A percentile compares a stretch with the other conserved stretches of the same genome.
These are phyloP conservation scores for Netelia virgata DNA, from an alignment of 2,888 invertebrate species.

Conservation along the genomic window DNA sequence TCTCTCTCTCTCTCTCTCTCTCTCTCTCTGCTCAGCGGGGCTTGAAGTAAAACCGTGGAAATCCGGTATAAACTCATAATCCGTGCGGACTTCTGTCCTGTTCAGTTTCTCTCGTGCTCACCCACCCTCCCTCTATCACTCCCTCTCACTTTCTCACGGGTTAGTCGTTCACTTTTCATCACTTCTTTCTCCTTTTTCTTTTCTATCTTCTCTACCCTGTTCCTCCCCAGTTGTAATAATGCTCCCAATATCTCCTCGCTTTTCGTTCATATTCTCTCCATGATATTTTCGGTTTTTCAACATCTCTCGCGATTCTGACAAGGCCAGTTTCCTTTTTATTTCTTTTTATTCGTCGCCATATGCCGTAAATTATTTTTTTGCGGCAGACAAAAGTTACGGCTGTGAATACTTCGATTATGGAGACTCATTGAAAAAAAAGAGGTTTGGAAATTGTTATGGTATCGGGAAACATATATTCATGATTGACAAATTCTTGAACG, in stretches of 20 bases:
- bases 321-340: neutral
- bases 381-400: no score
- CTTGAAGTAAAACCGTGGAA: slow-evolving; percentile 70
- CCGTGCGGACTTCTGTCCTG: slow-evolving; percentile 67
- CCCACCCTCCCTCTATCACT: slow-evolving; percentile 35
- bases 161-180: slow-evolving; percentile 37
- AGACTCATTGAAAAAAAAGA: no score
- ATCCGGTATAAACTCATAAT: slow-evolving; percentile 77
- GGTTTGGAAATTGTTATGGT: no score
- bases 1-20: slow-evolving; percentile 10
- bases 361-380: no score
- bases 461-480: no score
- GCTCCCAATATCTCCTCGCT: neutral
- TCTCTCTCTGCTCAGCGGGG: slow-evolving; percentile 14
- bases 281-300: neutral
- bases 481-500: no score
- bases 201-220: neutral
- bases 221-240: slow-evolving; percentile 12
- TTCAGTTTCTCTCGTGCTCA: neutral
- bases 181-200: slow-evolving; percentile 8
- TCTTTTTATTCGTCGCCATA: no score
- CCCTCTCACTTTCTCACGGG: slow-evolving; percentile 24
- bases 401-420: no score
- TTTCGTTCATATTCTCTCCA: slow-evolving; percentile 1
- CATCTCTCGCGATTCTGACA: neutral